A percentile compares a stretch with the other conserved stretches of the same genome.
Conservation (phyloP, 2,888 invertebrate genomes). For the Merodon equestris region DNA sequence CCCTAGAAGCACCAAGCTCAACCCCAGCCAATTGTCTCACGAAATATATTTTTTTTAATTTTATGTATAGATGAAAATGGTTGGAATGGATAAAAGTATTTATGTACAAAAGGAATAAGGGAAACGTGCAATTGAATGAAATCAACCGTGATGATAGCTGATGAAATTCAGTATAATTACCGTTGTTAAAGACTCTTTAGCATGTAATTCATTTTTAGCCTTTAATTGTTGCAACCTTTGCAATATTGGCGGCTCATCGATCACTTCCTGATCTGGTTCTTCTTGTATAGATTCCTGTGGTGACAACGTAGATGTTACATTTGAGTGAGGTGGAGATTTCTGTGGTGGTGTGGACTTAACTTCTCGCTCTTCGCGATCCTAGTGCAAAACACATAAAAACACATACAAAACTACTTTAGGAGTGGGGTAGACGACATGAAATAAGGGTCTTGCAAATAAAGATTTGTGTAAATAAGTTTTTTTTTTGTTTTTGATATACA, state of each 20-base stretch:
- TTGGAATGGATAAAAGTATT: too few relatives aligned
- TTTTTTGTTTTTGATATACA: too few relatives aligned
- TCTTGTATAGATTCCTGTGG: constrained; percentile 80
- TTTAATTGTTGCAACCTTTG: constrained; percentile 88
- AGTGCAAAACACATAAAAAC: constrained; percentile 78
- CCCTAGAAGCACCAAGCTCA: too few relatives aligned
- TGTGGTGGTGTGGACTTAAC: constrained; percentile 77
- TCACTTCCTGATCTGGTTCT: constrained; percentile 82
- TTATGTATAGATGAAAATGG: too few relatives aligned
- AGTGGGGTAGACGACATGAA: constrained; percentile 76
- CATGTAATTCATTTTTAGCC: constrained; percentile 85
- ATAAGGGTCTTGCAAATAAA: constrained; percentile 60
- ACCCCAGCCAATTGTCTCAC: too few relatives aligned
- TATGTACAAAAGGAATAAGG: too few relatives aligned
- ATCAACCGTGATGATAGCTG: not conserved
- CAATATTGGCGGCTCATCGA: constrained; percentile 86
- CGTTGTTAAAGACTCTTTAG: constrained; percentile 75
- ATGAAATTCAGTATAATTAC: constrained; percentile 70
- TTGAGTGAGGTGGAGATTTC: constrained; percentile 81
- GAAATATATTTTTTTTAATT: too few relatives aligned
- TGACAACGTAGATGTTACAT: constrained; percentile 82
- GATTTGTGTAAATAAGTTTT: constrained; percentile 26
- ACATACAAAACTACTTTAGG: constrained; percentile 78
- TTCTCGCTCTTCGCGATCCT: constrained; percentile 81
- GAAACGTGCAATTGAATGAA: not conserved